Conservation (phyloP, 2,888 invertebrate species). For the Epiblema foenella region DNA sequence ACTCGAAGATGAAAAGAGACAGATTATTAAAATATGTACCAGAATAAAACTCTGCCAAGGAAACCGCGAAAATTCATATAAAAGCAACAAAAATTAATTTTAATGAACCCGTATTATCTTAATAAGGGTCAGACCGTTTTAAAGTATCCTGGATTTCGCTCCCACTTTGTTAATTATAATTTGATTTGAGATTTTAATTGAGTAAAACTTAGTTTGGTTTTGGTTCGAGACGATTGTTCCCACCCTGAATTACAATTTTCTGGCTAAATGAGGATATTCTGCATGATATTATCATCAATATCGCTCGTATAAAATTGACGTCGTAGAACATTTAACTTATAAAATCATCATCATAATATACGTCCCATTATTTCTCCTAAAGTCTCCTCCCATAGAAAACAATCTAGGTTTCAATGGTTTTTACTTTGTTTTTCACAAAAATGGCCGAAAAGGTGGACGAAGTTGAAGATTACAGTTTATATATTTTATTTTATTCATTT, state of each 20-base stretch:
- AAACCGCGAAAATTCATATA: constrained; percentile 6
- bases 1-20: too few species aligned
- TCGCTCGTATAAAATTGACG: too few species aligned
- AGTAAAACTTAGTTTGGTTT: neutral
- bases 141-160: constrained; percentile 24
- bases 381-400: too few species aligned
- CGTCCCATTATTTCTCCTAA: too few species aligned
- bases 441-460: too few species aligned
- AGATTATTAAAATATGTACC: neutral
- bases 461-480: too few species aligned
- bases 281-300: too few species aligned
- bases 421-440: too few species aligned
- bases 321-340: too few species aligned
- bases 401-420: too few species aligned
- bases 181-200: constrained; percentile 38
- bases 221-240: neutral
- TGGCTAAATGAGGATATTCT: neutral
- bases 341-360: too few species aligned
- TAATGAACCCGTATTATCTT: constrained; percentile 31
- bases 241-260: neutral
- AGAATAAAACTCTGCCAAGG: neutral
- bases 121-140: constrained; percentile 26
- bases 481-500: too few species aligned
- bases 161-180: constrained; percentile 39
- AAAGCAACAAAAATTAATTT: constrained; percentile 31